Conservation (phyloP, 2,113 vertebrate species). For the Lucifuga dentata region DNA sequence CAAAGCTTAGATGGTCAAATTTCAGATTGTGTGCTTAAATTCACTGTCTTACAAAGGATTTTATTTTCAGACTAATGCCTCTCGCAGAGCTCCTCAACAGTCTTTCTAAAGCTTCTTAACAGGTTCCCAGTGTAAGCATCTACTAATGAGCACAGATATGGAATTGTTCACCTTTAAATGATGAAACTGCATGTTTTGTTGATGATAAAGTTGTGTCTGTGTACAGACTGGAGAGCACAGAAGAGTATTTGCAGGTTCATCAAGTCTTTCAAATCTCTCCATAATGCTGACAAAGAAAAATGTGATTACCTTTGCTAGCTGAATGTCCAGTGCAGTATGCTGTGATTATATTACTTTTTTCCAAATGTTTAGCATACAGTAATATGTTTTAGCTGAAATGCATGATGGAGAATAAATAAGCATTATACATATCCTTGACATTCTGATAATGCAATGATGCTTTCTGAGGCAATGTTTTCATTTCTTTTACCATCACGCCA, state of each 20-base stretch:
- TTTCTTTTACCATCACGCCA: not conserved
- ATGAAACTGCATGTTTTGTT: constrained; percentile 23
- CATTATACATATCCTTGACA: not conserved
- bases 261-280: constrained; percentile 20
- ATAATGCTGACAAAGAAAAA: constrained; percentile 35
- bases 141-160: constrained; percentile 31
- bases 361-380: not conserved
- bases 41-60: constrained; percentile 5
- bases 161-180: constrained; percentile 46
- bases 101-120: constrained; percentile 12
- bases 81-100: constrained; percentile 18
- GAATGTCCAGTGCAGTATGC: not conserved
- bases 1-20: not conserved
- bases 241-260: constrained; percentile 4
- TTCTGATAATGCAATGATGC: not conserved
- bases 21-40: constrained; percentile 4
- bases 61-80: constrained; percentile 16
- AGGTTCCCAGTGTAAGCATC: constrained; percentile 15
- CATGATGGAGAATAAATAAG: not conserved
- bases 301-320: constrained; percentile 28
- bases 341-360: not conserved
- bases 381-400: not conserved
- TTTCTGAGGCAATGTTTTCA: not conserved
- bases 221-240: constrained; percentile 52
- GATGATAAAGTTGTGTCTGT: constrained; percentile 45